Base-by-base conservation (phyloP, 2,797 vertebrate species). In the Intellagama lesueurii region DNA sequence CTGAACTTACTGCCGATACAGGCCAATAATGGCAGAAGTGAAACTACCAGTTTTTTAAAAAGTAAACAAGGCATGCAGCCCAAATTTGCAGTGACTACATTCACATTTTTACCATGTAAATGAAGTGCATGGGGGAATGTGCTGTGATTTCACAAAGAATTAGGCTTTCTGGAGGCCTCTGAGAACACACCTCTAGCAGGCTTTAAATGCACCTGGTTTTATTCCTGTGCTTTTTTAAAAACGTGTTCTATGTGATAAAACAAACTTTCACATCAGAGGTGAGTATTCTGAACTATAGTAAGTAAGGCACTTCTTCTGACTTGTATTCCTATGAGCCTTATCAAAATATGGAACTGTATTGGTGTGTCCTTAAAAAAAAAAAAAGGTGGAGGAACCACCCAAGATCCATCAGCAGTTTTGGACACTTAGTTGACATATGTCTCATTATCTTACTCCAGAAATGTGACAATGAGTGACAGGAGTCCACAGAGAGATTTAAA, bases 381-480 rank as follows among this genome's bases (percentile, higher is more conserved):
- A 93, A 17, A 80, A 56, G 52, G 12, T 56, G 30, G 68, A 35
- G 52, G 5, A 8, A 3, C 5, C 12, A 60, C 28, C 56, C 17
- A 72, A 72, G 49, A 84, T 72, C 68, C 76, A 80, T 56, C 52
- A 47, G 85, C 84, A 86, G 94, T 96, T 96, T 95, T 96, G 96
- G 96, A 95, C 94, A 91, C 92, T 93, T 95, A 93, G 94, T 94
- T 97, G 96, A 96, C 96, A 95, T 88, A 89, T 16, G 7, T 96
- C 96, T 96, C 95, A 94, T 89, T 92, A 95, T 96, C 95, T 96
- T 94, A 95, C 1, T 32, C 77, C 90, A 93, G 93, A 95, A 95
- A 96, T 93, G 93, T 96, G 96, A 96, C 97, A 97, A 94, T 97
- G 96, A 97, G 88, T 96, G 96, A 96, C 96, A 97, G 96, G 97